A percentile compares a stretch with the other conserved stretches of the same genome.
Conservation (phyloP, 2,113 vertebrate species). For the Tapirus terrestris region DNA sequence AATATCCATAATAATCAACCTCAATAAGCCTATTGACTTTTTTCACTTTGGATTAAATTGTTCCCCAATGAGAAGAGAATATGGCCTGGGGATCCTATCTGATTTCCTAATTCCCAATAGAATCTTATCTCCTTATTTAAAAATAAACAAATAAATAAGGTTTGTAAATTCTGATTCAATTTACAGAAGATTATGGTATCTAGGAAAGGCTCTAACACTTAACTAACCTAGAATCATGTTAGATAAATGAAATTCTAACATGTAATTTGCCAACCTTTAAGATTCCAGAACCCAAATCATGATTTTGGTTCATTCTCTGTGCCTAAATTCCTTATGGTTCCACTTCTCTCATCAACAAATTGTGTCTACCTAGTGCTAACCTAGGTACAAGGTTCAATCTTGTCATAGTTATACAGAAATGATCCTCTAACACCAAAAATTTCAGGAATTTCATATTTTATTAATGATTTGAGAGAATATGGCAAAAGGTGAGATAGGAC, state of each 20-base stretch:
- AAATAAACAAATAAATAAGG: neutral
- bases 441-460: neutral
- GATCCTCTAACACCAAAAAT: neutral
- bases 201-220: neutral
- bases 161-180: slow-evolving; percentile 8
- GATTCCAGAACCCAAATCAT: neutral
- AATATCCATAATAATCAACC: slow-evolving; percentile 31
- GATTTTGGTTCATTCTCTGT: neutral
- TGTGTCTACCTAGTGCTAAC: neutral
- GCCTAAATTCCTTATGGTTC: neutral
- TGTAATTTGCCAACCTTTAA: neutral
- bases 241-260: neutral
- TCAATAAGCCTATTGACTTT: neutral
- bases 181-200: neutral
- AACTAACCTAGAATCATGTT: neutral
- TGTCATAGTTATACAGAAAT: neutral
- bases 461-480: neutral
- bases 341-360: neutral
- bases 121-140: slow-evolving; percentile 33
- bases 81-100: neutral
- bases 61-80: slow-evolving; percentile 17
- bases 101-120: neutral
- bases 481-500: neutral
- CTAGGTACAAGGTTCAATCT: neutral
- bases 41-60: slow-evolving; percentile 31